phyloP scores from a whole-genome alignment of 2,888 invertebrate species.

The Drosophila leonis region DNA sequence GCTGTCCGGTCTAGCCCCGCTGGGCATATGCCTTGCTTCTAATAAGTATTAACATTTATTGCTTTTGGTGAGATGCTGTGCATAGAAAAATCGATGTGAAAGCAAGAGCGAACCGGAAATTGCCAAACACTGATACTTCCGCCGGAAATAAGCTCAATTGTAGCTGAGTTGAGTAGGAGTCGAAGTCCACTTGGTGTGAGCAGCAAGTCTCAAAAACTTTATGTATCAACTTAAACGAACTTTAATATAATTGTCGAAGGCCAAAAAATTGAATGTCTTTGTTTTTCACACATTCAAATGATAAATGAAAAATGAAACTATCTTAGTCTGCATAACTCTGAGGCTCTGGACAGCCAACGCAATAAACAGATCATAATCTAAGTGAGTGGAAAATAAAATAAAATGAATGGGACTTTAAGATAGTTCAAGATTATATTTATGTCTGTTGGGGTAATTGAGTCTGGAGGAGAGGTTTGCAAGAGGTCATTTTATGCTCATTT shows the following conservation, averaged over 20 bases:
- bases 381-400: slow-evolving; percentile 8
- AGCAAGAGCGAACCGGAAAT: slow-evolving; percentile 68
- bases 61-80: slow-evolving; percentile 52
- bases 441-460: background rate
- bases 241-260: slow-evolving; percentile 4
- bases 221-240: slow-evolving; percentile 1
- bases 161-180: slow-evolving; percentile 36
- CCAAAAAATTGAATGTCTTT: background rate
- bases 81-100: slow-evolving; percentile 43
- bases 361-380: slow-evolving; percentile 74
- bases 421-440: background rate
- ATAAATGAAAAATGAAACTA: slow-evolving; percentile 51
- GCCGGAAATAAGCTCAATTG: slow-evolving; percentile 79
- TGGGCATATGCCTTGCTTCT: slow-evolving; percentile 73
- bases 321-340: slow-evolving; percentile 30
- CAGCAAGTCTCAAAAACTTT: background rate
- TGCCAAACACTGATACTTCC: slow-evolving; percentile 79
- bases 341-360: slow-evolving; percentile 35
- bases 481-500: background rate
- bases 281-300: background rate
- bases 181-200: slow-evolving; percentile 17
- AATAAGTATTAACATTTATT: slow-evolving; percentile 81
- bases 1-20: slow-evolving; percentile 35
- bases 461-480: background rate
- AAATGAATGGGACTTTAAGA: background rate